phyloP scores from a whole-genome alignment of 2,888 invertebrate species.

The Ectobius pallidus region DNA sequence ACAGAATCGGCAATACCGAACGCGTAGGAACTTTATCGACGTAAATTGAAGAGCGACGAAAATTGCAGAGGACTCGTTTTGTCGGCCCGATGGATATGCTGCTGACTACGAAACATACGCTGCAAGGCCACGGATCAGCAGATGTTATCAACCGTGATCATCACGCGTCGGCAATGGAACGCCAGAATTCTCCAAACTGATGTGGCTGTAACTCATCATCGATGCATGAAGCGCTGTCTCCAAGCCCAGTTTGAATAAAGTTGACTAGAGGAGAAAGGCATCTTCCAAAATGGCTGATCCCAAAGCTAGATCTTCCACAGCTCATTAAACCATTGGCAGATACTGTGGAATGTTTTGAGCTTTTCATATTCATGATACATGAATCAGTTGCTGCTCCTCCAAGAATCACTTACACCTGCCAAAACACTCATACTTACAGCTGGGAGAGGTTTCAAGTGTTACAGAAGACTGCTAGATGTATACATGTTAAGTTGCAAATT shows the following conservation, averaged over 20 bases:
- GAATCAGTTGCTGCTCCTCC: conserved; percentile 3
- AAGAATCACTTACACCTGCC: not conserved
- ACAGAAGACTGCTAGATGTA: too few relatives aligned
- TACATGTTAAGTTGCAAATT: too few relatives aligned
- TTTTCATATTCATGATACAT: conserved; percentile 12
- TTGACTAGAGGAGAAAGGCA: not conserved
- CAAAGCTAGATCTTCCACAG: too few relatives aligned
- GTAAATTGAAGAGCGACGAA: not conserved
- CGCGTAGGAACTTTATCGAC: not conserved
- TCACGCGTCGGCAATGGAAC: not conserved
- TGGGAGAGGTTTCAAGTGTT: too few relatives aligned
- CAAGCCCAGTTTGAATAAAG: not conserved
- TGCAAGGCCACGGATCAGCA: conserved; percentile 1
- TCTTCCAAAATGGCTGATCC: not conserved
- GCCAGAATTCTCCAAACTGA: not conserved
- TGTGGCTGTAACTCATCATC: not conserved
- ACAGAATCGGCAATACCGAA: conserved; percentile 15
- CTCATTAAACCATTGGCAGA: not conserved
- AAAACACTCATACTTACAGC: conserved; percentile 15
- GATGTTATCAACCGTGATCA: conserved; percentile 16
- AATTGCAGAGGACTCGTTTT: not conserved
- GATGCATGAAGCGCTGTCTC: not conserved
- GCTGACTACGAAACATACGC: conserved; percentile 5
- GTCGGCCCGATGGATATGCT: conserved; percentile 18
- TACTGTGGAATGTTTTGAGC: not conserved